Percentiles rank a stretch among this genome's conserved stretches.
These are phyloP conservation scores for Notolabrus celidotus DNA, from an alignment of 2,797 vertebrate species.

Conservation along the genomic window DNA sequence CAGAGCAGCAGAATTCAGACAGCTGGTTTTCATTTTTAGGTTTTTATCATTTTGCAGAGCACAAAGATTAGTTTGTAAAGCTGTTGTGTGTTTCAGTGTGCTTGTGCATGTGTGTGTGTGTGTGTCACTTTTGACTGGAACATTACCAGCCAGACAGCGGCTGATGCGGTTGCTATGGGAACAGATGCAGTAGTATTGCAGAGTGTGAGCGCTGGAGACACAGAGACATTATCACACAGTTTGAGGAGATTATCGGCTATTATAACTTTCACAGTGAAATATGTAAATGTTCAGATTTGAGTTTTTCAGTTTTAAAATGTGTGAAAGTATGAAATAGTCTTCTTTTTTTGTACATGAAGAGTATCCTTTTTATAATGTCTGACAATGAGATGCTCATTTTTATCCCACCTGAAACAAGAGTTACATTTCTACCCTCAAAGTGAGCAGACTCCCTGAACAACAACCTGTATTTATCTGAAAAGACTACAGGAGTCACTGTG, in stretches of 20 bases:
- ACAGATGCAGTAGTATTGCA: constrained; percentile 65
- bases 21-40: neutral
- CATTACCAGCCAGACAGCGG: constrained; percentile 43
- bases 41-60: neutral
- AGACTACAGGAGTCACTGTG: too few species aligned
- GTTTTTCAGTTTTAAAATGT: neutral
- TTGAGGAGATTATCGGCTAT: constrained; percentile 26
- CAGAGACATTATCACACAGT: constrained; percentile 34
- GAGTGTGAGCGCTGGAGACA: constrained; percentile 42
- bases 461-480: too few species aligned
- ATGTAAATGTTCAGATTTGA: constrained; percentile 19
- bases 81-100: neutral
- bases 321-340: neutral
- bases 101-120: constrained; percentile 8
- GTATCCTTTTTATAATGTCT: too few species aligned
- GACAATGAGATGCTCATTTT: too few species aligned
- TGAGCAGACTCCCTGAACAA: too few species aligned
- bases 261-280: constrained; percentile 4
- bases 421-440: too few species aligned
- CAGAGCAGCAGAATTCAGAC: neutral
- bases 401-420: too few species aligned
- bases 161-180: constrained; percentile 69
- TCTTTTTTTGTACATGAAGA: neutral
- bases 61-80: neutral
- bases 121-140: constrained; percentile 44